Conservation (phyloP, 2,888 invertebrate species). For the Agrotis exclamationis region DNA sequence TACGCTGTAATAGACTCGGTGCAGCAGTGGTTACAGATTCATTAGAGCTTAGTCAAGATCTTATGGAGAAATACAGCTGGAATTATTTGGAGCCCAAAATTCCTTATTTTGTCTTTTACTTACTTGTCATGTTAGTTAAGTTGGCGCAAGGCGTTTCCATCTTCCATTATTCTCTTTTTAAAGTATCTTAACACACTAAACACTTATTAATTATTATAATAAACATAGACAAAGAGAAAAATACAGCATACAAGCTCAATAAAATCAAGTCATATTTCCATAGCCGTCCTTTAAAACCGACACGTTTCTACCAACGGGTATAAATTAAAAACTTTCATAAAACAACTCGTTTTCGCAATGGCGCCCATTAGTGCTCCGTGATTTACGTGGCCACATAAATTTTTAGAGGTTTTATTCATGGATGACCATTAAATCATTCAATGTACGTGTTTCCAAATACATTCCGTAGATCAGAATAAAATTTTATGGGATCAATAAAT, state of each 20-base stretch:
- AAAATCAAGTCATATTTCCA: constrained; percentile 17
- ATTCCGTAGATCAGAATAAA: constrained; percentile 7
- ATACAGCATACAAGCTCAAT: too few relatives aligned
- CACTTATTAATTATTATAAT: too few relatives aligned
- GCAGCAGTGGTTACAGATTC: not conserved
- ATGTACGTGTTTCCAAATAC: constrained; percentile 20
- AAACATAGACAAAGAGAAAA: too few relatives aligned
- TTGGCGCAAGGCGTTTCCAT: too few relatives aligned
- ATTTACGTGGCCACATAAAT: constrained; percentile 46
- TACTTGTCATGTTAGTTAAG: too few relatives aligned
- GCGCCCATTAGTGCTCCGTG: constrained; percentile 47
- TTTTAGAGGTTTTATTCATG: constrained; percentile 47
- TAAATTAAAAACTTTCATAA: constrained; percentile 61
- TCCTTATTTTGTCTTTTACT: too few relatives aligned
- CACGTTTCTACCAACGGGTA: constrained; percentile 37
- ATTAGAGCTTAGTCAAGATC: not conserved
- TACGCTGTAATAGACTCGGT: not conserved
- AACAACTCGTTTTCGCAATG: constrained; percentile 51
- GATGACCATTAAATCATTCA: constrained; percentile 48
- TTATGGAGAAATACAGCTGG: not conserved
- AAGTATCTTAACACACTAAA: too few relatives aligned
- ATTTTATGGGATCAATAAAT: not conserved
- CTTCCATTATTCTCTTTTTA: too few relatives aligned
- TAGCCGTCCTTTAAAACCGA: constrained; percentile 15
- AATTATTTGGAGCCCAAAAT: not conserved